Base-by-base conservation (phyloP, 2,113 vertebrate genomes). In the Nothocercus nigrocapillus region DNA sequence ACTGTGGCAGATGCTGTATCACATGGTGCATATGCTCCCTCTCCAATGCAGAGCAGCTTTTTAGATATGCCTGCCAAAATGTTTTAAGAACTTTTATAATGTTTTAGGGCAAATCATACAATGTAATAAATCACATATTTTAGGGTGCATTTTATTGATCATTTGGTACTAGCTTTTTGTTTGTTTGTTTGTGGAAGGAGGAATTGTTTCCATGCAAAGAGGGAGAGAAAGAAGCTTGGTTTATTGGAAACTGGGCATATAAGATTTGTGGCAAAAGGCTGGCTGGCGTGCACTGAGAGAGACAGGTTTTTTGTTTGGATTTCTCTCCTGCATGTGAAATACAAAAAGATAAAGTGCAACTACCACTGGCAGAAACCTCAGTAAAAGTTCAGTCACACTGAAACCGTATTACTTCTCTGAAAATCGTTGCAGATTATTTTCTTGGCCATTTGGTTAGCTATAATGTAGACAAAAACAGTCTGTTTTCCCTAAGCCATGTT, bases 1-100 rank as follows among this genome's bases (percentile, higher is more conserved):
- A 96, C 93, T 96, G 95, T 77, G 82, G 97, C 98, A 98, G 98
- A 98, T 98, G 98, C 98, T 97, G 96, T 89, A 97, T 98, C 98
- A 97, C 96, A 94, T 96, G 90, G 97, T 97, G 96, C 98, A 98
- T 98, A 98, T 98, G 98, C 95, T 96, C 94, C 97, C 97, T 97
- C 94, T 97, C 94, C 90, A 96, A 96, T 95, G 93, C 81, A 44
- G 94, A 98, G 97, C 97, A 97, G 98, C 97, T 98, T 97, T 97
- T 91, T 56, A 80, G 93, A 95, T 78, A 85, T 58, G 68, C 94
- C 97, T 98, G 98, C 97, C 98, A 97, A 93, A 88, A 96, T 87
- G 40, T 89, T 68, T 68, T 95, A 95, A 97, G 97, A 98, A 97
- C 97, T 96, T 95, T 91, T 95, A 93, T 89, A 94, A 97, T 92